Conservation (phyloP, 2,113 vertebrate genomes). For the Tragulus kanchil region DNA sequence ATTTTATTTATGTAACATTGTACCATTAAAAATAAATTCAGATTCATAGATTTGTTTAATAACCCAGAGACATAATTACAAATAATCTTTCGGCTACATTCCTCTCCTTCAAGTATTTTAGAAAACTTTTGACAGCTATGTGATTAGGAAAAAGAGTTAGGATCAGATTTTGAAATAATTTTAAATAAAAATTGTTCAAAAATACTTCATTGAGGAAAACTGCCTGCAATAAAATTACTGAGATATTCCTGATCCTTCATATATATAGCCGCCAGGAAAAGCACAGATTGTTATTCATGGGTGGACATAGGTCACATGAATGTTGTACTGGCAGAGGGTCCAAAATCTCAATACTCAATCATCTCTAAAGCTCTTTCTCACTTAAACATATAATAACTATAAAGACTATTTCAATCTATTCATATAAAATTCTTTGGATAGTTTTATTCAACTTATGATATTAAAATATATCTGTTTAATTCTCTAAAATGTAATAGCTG, state of each 20-base stretch:
- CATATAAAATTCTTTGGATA: not conserved
- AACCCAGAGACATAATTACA: not conserved
- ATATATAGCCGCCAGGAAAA: not conserved
- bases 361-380: not conserved
- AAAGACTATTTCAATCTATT: not conserved
- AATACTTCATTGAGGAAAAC: slow-evolving; percentile 29
- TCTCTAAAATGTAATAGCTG: slow-evolving; percentile 54
- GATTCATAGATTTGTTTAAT: not conserved
- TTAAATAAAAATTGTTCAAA: slow-evolving; percentile 18
- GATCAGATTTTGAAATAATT: not conserved
- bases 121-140: not conserved
- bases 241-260: not conserved
- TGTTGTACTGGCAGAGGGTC: not conserved
- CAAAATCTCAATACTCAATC: not conserved
- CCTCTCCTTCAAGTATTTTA: not conserved
- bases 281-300: not conserved
- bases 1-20: not conserved
- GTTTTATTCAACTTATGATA: slow-evolving; percentile 22
- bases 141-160: not conserved
- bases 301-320: not conserved
- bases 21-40: slow-evolving; percentile 24
- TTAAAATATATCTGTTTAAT: slow-evolving; percentile 1
- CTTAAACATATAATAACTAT: not conserved
- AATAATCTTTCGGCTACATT: slow-evolving; percentile 17
- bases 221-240: not conserved